A percentile compares a stretch with the other conserved stretches of the same genome.
These are phyloP conservation scores for Upupa epops DNA, from an alignment of 2,113 vertebrate species.

Conservation along the genomic window DNA sequence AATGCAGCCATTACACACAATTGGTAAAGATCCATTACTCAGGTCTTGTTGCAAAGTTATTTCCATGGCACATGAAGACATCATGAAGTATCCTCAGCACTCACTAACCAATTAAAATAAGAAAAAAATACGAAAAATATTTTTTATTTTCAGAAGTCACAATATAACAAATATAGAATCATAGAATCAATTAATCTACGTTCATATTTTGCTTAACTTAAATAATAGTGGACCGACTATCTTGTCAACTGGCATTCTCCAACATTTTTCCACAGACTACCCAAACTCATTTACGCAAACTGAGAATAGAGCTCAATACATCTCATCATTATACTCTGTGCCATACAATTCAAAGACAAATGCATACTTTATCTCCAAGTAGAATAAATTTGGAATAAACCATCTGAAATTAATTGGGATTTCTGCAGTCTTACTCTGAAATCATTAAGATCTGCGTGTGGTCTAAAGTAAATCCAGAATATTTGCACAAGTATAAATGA, in stretches of 20 bases:
- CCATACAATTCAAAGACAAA: slow-evolving; percentile 3
- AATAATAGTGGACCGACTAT: not conserved
- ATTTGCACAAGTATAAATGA: not conserved
- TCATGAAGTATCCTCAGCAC: not conserved
- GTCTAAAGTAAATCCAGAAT: slow-evolving; percentile 5
- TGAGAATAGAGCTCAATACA: not conserved
- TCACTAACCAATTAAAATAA: not conserved
- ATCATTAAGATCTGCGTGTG: not conserved
- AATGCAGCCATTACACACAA: not conserved
- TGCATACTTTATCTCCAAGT: not conserved
- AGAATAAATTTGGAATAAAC: slow-evolving; percentile 5
- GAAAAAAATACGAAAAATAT: not conserved
- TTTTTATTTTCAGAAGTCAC: not conserved
- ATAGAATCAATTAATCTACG: not conserved
- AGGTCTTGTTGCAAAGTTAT: not conserved
- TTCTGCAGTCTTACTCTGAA: not conserved
- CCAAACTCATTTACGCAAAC: not conserved
- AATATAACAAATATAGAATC: not conserved
- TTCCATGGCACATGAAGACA: rapidly evolving
- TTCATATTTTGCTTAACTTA: not conserved
- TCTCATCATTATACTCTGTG: not conserved
- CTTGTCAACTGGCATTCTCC: not conserved
- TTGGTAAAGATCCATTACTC: not conserved
- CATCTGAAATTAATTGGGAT: slow-evolving; percentile 38
- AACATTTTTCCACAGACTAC: not conserved